A percentile compares a stretch with the other conserved stretches of the same genome.
Evolutionary conservation across 2,113 vertebrate genomes (phyloP).

Genomic region (Mormoops blainvillei): DNA sequence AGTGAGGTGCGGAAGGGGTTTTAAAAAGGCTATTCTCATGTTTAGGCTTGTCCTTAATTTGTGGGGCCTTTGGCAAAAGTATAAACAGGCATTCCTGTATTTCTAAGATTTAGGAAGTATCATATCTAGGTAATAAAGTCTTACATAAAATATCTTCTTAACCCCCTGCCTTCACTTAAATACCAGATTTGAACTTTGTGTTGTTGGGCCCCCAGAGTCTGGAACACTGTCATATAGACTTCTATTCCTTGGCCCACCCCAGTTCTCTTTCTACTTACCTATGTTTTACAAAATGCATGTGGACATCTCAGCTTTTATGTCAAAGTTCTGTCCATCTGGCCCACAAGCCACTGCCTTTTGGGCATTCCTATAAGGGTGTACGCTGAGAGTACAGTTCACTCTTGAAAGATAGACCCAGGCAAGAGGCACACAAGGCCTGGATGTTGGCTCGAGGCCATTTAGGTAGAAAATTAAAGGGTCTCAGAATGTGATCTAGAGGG

Average conservation of each 20-base stretch:
- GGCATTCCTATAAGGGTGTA: neutral
- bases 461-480: neutral
- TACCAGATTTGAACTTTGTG: neutral
- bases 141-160: neutral
- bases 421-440: neutral
- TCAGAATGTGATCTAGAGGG: neutral
- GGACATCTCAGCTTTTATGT: neutral
- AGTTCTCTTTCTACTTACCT: neutral
- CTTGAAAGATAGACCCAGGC: neutral
- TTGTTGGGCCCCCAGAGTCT: neutral
- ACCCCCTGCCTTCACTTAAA: neutral
- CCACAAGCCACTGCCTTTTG: neutral
- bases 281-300: neutral
- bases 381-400: neutral
- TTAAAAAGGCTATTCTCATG: neutral
- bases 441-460: neutral
- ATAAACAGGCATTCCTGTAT: neutral
- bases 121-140: neutral
- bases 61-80: neutral
- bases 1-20: neutral
- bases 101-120: neutral
- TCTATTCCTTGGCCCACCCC: neutral
- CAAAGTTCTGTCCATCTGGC: neutral
- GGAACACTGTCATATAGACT: neutral
- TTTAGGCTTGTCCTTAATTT: neutral